Percentiles rank a stretch among this genome's conserved stretches.
Evolutionary conservation across 2,797 vertebrate genomes (phyloP).

Genomic region (Octomys mimax): DNA sequence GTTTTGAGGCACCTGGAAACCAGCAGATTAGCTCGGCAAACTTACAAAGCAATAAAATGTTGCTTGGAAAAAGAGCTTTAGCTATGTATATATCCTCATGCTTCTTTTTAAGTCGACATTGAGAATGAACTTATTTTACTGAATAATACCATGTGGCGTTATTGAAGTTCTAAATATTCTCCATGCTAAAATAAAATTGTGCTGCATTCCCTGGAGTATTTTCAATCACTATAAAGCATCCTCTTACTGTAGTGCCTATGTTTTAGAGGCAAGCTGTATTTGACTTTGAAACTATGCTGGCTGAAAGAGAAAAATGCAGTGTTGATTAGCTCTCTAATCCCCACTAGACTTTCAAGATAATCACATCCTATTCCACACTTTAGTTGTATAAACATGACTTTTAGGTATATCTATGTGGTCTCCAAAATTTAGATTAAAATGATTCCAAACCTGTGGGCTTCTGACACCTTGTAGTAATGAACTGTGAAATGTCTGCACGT

Average conservation of each 20-base stretch:
- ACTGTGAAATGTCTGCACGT: conserved; percentile 11
- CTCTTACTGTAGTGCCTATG: conserved; percentile 47
- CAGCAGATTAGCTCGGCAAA: conserved; percentile 53
- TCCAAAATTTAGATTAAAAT: conserved; percentile 60
- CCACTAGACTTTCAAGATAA: conserved; percentile 63
- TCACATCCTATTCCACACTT: conserved; percentile 52
- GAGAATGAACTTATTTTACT: conserved; percentile 64
- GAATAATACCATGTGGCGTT: conserved; percentile 52
- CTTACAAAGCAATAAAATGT: conserved; percentile 63
- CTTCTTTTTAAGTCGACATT: conserved; percentile 62
- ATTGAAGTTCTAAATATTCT: conserved; percentile 73
- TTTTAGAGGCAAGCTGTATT: conserved; percentile 65
- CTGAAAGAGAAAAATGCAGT: conserved; percentile 61
- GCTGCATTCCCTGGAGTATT: conserved; percentile 62
- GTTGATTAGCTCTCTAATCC: conserved; percentile 67
- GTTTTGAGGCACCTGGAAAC: conserved; percentile 59
- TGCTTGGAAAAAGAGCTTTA: conserved; percentile 40
- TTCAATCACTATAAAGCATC: conserved; percentile 67
- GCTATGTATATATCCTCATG: conserved; percentile 10
- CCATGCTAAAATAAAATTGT: conserved; percentile 71
- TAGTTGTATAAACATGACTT: conserved; percentile 30
- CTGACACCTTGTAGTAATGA: conserved; percentile 50
- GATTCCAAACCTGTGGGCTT: not conserved
- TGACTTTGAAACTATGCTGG: conserved; percentile 71
- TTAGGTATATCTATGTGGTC: conserved; percentile 42